Percentiles rank a stretch among this genome's conserved stretches.
Conservation (phyloP, 1,140 invertebrate species). For the Telenomus remus region DNA sequence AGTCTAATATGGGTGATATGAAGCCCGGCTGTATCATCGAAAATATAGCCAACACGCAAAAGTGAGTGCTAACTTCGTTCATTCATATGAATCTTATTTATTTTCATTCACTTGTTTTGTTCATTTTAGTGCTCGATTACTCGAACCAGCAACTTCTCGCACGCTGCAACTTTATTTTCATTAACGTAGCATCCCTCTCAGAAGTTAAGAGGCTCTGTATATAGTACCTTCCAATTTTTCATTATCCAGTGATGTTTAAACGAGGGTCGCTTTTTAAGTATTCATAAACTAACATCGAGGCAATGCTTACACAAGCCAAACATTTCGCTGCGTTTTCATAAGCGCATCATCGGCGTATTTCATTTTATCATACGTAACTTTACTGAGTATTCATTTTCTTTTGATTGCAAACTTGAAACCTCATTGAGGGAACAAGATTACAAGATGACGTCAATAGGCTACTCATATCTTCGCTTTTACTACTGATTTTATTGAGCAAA, state of each 20-base stretch:
- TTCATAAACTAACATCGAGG: constrained; percentile 22
- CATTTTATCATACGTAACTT: too few relatives aligned
- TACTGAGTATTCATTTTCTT: not conserved
- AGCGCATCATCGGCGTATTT: too few relatives aligned
- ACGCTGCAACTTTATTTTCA: constrained; percentile 15
- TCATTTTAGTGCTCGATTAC: constrained; percentile 24
- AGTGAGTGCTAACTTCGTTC: constrained; percentile 64
- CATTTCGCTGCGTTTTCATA: constrained; percentile 21
- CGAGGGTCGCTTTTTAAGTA: constrained; percentile 8
- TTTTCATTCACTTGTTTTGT: constrained; percentile 28
- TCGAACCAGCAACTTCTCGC: constrained; percentile 6
- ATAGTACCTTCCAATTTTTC: constrained; percentile 20
- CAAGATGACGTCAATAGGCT: too few relatives aligned
- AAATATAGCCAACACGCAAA: constrained; percentile 87
- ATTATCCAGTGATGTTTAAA: constrained; percentile 11
- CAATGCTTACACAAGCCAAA: constrained; percentile 8
- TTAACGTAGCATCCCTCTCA: constrained; percentile 14
- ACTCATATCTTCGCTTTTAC: too few relatives aligned
- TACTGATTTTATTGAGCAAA: constrained; percentile 13
- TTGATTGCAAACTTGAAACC: not conserved
- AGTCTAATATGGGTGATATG: constrained; percentile 83
- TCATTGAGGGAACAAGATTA: too few relatives aligned
- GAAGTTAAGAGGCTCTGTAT: constrained; percentile 5
- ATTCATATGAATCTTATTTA: constrained; percentile 16
- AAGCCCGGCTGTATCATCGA: constrained; percentile 90